A percentile compares a stretch with the other conserved stretches of the same genome.
Evolutionary conservation across 2,888 invertebrate genomes (phyloP).

Genomic region (Thysanoteuthis rhombus): DNA sequence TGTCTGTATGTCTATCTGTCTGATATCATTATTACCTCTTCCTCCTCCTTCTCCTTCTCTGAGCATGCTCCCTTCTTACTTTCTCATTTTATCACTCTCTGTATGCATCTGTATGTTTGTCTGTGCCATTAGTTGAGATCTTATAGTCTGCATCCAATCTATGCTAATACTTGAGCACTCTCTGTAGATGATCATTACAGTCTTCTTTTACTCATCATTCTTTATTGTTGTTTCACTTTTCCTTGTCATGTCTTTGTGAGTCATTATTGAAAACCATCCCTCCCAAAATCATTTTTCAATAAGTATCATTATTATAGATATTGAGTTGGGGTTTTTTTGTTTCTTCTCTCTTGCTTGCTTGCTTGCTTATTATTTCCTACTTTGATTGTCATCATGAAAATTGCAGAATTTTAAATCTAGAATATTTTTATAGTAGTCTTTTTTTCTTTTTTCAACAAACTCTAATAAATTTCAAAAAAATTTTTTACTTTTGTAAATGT

Average conservation of each 20-base stretch:
- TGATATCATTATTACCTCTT: neutral
- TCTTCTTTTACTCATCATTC: neutral
- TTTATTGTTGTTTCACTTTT: neutral
- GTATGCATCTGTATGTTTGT: neutral
- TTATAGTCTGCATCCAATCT: neutral
- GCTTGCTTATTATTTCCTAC: conserved; percentile 17
- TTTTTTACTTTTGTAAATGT: neutral
- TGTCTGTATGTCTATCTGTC: neutral
- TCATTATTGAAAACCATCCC: neutral
- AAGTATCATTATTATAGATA: neutral
- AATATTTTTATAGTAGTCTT: neutral
- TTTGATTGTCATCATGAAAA: neutral
- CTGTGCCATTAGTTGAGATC: neutral
- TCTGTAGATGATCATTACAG: neutral
- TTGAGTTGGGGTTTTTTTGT: neutral
- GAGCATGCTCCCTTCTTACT: neutral
- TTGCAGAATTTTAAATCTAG: neutral
- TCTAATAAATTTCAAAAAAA: neutral
- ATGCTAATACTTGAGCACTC: neutral
- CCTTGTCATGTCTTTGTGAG: neutral
- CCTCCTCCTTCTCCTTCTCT: neutral
- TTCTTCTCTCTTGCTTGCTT: neutral
- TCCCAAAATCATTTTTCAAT: neutral
- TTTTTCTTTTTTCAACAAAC: neutral
- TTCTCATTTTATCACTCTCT: neutral